These are phyloP conservation scores for Synanthedon tipuliformis DNA, from an alignment of 2,888 invertebrate species.

Conservation along the genomic window DNA sequence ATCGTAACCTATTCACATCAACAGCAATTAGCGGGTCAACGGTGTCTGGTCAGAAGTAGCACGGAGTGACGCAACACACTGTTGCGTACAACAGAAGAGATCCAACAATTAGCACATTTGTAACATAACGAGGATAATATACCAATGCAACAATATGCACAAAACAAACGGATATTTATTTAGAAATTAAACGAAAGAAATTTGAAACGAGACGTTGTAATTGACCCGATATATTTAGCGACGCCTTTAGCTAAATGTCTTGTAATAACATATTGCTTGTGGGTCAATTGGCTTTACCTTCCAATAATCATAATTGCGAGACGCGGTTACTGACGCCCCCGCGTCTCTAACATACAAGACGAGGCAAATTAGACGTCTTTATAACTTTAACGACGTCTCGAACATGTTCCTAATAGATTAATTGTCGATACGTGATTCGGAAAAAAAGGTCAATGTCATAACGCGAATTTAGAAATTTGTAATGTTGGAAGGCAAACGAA, in stretches of 20 bases:
- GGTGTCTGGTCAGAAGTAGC: conserved; percentile 35
- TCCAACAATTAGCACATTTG: conserved; percentile 36
- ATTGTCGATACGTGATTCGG: conserved; percentile 7
- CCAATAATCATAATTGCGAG: conserved; percentile 45
- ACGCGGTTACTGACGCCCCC: conserved; percentile 25
- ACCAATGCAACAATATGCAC: conserved; percentile 10
- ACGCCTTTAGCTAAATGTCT: conserved; percentile 30
- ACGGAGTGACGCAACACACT: conserved; percentile 39
- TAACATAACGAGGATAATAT: conserved; percentile 12
- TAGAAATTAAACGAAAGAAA: conserved; percentile 51
- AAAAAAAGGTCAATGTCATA: background rate
- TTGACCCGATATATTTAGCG: conserved; percentile 38
- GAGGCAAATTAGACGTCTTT: conserved; percentile 9
- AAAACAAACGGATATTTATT: conserved; percentile 16
- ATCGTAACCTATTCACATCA: conserved; percentile 46
- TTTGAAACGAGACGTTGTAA: conserved; percentile 34
- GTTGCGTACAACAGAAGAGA: conserved; percentile 20
- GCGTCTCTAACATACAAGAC: conserved; percentile 7
- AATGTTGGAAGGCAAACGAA: background rate
- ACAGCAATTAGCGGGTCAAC: conserved; percentile 53
- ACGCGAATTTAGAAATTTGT: background rate
- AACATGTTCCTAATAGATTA: conserved; percentile 15
- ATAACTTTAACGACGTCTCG: conserved; percentile 16
- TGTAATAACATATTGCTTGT: conserved; percentile 47
- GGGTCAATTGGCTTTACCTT: conserved; percentile 52